A percentile compares a stretch with the other conserved stretches of the same genome.
Evolutionary conservation across 2,113 vertebrate genomes (phyloP).

Genomic region (Meleagris gallopavo): DNA sequence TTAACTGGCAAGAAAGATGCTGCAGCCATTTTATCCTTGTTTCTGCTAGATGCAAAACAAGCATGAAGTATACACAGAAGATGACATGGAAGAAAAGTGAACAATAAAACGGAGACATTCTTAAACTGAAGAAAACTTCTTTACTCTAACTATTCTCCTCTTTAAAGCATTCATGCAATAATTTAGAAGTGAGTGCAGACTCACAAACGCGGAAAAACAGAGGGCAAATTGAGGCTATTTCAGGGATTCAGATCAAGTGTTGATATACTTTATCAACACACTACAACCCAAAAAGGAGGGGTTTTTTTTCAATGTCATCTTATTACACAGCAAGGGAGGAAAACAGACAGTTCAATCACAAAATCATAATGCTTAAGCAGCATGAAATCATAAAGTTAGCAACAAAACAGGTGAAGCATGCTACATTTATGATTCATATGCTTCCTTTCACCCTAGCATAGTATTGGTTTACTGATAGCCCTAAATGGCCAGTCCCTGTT

Average conservation of each 20-base stretch:
- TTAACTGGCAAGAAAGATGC: not conserved
- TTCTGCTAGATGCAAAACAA: not conserved
- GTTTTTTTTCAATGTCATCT: slow-evolving; percentile 64
- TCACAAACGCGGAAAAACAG: not conserved
- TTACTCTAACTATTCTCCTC: not conserved
- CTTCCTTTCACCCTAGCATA: slow-evolving; percentile 65
- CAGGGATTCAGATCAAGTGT: not conserved
- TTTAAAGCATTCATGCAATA: not conserved
- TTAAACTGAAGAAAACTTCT: slow-evolving; percentile 23
- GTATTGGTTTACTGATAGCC: slow-evolving; percentile 59
- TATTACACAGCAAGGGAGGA: slow-evolving; percentile 60
- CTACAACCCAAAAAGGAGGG: slow-evolving; percentile 27
- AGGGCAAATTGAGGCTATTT: slow-evolving; percentile 15
- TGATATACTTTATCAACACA: slow-evolving; percentile 35
- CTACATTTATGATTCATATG: slow-evolving; percentile 72
- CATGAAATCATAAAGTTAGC: slow-evolving; percentile 75
- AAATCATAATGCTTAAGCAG: slow-evolving; percentile 75
- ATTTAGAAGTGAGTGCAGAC: not conserved
- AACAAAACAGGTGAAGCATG: slow-evolving; percentile 77
- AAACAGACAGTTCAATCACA: slow-evolving; percentile 74
- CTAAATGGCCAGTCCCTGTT: slow-evolving; percentile 60
- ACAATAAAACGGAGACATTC: slow-evolving; percentile 15
- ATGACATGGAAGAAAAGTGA: not conserved
- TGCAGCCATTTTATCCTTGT: not conserved
- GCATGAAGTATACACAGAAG: slow-evolving; percentile 9